Base-by-base conservation (phyloP, 2,888 invertebrate species). In the Rambutsinella grinnellia region DNA sequence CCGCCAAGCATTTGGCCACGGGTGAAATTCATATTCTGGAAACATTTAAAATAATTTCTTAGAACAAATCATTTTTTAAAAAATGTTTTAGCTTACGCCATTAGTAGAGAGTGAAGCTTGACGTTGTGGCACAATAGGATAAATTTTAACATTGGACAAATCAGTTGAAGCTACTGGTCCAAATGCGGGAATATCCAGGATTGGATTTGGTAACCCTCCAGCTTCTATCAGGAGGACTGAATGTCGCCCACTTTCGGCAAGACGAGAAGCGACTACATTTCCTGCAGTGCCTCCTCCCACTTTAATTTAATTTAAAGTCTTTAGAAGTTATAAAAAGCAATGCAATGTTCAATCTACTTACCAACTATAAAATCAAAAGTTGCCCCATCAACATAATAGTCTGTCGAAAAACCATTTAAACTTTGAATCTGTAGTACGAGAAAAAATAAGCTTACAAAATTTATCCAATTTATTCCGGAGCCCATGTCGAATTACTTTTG, bases 231-330 rank as follows among this genome's bases (percentile, higher is more conserved):
- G 3, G 3, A 75, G 60, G 15, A 67, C 56, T 23, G 3, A 53
- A 23, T 54, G 56, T 27, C 19, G 28, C 17, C 65, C 65, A 54
- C 44, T 44, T 26, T 67, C 61, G 3, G 74, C 47, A 15, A 75
- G 46, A 15, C 74, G 49, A 19, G 23, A 60, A 13, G 74, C 74
- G 6, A 75, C 15, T 15, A 57, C 67, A 19, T 54, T 61, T 6
- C 74, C 74, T 6, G 66, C 28, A 6, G 60, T 60, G 0, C 74
- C 74, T 2, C 67, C 74, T 19, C 74, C 74, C 23, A 75, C 72
- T 36, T 5, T 8, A 36, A 36, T 36, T 5, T 8, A 36, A 36
- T 8, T 36, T 36, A 8, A 36, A 36, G 5, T 36, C 13, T 36
- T 36, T 36, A 8, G 36, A 13, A 36, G 36, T 13, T 13, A 36